phyloP scores from a whole-genome alignment of 2,113 vertebrate species.

The Catharus minimus region DNA sequence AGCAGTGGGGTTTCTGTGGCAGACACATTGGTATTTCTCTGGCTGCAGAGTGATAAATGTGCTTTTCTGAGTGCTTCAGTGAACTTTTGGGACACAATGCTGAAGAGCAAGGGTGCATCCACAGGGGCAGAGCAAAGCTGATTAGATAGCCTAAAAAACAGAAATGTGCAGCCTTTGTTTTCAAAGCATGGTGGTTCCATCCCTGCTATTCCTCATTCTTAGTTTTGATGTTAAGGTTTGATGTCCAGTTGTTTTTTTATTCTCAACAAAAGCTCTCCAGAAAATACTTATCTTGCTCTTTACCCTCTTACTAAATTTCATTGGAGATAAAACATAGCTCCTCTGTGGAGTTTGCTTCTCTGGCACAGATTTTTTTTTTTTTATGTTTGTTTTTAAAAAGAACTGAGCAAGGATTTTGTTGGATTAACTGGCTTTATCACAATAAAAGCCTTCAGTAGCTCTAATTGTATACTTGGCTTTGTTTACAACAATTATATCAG shows the following conservation, averaged over 20 bases:
- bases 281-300: neutral
- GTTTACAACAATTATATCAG: conserved; percentile 47
- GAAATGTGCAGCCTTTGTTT: neutral
- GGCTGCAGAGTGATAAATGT: neutral
- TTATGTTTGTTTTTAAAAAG: neutral
- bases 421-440: conserved; percentile 39
- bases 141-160: neutral
- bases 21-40: neutral
- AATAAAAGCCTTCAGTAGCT: conserved; percentile 46
- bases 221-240: neutral
- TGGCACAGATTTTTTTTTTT: neutral
- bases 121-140: neutral
- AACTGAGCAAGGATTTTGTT: conserved; percentile 22
- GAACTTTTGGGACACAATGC: neutral
- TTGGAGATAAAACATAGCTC: neutral
- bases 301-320: neutral
- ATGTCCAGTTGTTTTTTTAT: neutral
- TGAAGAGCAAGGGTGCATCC: neutral
- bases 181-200: neutral
- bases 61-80: neutral
- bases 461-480: conserved; percentile 58
- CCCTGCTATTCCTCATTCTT: neutral
- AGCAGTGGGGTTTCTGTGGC: neutral
- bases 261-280: neutral
- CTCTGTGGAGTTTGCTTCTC: neutral